Conservation (phyloP, 2,888 invertebrate genomes). For the Alviniconcha strummeri region DNA sequence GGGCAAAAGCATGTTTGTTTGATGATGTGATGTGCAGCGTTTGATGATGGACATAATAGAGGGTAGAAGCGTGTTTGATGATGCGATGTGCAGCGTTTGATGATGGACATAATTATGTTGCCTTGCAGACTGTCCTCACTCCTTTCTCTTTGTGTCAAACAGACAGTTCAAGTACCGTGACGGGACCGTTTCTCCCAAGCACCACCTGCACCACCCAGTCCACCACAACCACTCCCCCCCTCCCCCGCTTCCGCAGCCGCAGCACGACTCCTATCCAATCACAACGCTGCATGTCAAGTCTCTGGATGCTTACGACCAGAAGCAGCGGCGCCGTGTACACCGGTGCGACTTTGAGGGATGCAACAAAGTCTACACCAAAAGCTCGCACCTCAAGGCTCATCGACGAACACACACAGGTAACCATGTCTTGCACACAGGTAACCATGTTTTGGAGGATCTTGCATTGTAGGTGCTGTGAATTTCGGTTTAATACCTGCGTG, state of each 20-base stretch:
- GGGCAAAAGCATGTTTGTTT: no score
- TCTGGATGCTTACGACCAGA: slow-evolving; percentile 46
- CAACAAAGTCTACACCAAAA: slow-evolving; percentile 79
- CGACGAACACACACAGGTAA: slow-evolving; percentile 77
- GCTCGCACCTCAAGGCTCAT: slow-evolving; percentile 79
- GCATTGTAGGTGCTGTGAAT: no score
- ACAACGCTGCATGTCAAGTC: slow-evolving; percentile 1
- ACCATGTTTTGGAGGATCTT: no score
- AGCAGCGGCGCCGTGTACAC: slow-evolving; percentile 66
- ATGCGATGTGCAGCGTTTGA: no score
- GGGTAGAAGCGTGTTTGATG: no score
- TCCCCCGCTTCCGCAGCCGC: neutral
- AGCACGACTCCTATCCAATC: neutral
- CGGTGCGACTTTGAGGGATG: slow-evolving; percentile 75
- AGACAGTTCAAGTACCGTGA: slow-evolving; percentile 32
- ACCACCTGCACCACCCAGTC: slow-evolving; percentile 10
- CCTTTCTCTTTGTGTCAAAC: neutral
- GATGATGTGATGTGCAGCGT: no score
- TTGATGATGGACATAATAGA: no score
- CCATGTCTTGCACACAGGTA: neutral
- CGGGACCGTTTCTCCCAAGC: slow-evolving; percentile 22
- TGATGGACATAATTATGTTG: no score
- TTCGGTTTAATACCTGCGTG: no score
- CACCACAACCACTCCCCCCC: slow-evolving; percentile 7
- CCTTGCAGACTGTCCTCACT: neutral